Evolutionary conservation across 2,113 vertebrate genomes (phyloP).

Genomic region (Cathartes aura): DNA sequence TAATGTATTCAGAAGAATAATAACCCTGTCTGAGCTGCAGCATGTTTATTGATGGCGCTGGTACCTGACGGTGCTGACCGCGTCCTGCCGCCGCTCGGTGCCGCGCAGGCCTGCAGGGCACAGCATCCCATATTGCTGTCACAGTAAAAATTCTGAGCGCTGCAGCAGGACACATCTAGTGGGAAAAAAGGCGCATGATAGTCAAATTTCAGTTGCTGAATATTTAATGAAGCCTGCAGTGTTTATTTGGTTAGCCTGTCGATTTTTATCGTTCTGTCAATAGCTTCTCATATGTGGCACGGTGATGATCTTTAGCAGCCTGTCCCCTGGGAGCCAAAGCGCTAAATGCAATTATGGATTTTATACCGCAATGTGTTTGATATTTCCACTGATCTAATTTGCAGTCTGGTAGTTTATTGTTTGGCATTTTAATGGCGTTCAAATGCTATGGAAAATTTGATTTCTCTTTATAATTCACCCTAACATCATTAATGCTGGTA

Average conservation of each 20-base stretch:
- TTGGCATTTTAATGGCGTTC: conserved; percentile 99
- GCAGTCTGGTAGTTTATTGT: conserved; percentile 99
- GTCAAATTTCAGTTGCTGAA: conserved; percentile 98
- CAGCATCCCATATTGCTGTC: conserved; percentile 79
- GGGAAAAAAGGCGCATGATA: conserved; percentile 67
- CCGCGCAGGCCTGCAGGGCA: conserved; percentile 75
- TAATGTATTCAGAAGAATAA: conserved; percentile 62
- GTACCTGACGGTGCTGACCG: conserved; percentile 78
- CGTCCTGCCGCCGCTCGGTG: conserved; percentile 55
- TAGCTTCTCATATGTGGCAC: conserved; percentile 93
- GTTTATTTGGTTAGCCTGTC: conserved; percentile 99
- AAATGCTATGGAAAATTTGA: conserved; percentile 99
- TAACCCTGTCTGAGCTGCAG: conserved; percentile 28
- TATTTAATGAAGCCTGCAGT: conserved; percentile 96
- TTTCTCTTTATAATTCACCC: conserved; percentile 99
- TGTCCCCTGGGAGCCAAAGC: conserved; percentile 88
- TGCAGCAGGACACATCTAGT: conserved; percentile 62
- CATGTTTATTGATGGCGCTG: conserved; percentile 59
- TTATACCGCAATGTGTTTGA: conserved; percentile 99
- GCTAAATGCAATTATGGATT: conserved; percentile 99
- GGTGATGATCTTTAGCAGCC: conserved; percentile 97
- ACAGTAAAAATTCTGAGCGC: conserved; percentile 48
- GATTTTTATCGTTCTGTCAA: conserved; percentile 99
- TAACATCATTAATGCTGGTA: conserved; percentile 98
- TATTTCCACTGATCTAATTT: conserved; percentile 99